A percentile compares a stretch with the other conserved stretches of the same genome.
Evolutionary conservation across 2,888 invertebrate genomes (phyloP).

Genomic region (Tipula helvola): DNA sequence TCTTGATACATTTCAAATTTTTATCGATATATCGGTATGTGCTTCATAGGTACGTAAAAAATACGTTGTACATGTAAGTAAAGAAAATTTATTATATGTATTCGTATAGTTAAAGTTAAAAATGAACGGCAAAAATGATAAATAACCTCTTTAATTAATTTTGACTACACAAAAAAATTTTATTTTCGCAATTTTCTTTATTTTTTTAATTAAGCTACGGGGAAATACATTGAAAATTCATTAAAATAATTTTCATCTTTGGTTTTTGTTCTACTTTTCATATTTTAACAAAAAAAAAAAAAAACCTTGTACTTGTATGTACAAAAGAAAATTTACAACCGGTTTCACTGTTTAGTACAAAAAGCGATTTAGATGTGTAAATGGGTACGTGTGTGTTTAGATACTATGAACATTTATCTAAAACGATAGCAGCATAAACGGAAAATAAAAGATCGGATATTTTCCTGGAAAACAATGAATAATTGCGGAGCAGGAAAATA

Average conservation of each 20-base stretch:
- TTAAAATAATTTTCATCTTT: neutral
- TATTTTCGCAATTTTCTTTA: neutral
- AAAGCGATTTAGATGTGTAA: too few relatives aligned
- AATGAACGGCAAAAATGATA: neutral
- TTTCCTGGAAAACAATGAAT: neutral
- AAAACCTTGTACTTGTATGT: too few relatives aligned
- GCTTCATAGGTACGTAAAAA: too few relatives aligned
- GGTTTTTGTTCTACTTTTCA: neutral
- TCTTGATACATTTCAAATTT: neutral
- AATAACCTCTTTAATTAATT: neutral
- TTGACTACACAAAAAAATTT: neutral
- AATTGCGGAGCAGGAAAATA: neutral
- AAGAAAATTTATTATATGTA: neutral
- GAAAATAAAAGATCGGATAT: neutral
- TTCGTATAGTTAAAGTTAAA: neutral
- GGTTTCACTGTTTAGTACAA: too few relatives aligned
- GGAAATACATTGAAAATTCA: neutral
- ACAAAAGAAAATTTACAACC: too few relatives aligned
- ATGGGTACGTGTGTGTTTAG: too few relatives aligned
- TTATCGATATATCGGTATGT: neutral
- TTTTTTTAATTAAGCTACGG: neutral
- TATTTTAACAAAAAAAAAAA: too few relatives aligned
- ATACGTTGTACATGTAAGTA: neutral
- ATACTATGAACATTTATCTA: neutral
- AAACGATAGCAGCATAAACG: neutral